phyloP scores from a whole-genome alignment of 2,797 vertebrate genomes.

The Ambastaia sidthimunki region DNA sequence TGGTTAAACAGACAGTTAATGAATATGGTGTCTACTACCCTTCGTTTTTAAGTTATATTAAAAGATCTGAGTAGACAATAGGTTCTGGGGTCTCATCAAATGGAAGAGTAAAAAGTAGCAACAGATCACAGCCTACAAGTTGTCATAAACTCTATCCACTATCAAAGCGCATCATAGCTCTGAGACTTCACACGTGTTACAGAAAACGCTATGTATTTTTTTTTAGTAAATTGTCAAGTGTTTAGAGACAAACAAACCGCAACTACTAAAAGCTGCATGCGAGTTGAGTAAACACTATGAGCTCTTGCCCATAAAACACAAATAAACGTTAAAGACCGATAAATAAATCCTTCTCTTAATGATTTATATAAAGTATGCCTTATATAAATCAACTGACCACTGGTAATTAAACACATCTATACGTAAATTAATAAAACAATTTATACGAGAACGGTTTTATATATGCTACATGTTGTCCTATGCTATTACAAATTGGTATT shows the following conservation, averaged over 20 bases:
- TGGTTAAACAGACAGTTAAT: too few species aligned
- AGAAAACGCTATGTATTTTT: not conserved
- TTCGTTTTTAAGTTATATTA: too few species aligned
- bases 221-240: not conserved
- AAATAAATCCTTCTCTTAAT: too few species aligned
- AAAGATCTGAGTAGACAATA: too few species aligned
- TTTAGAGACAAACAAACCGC: not conserved
- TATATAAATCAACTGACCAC: not conserved
- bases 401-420: not conserved
- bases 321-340: too few species aligned
- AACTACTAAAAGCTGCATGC: not conserved
- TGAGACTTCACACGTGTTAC: not conserved
- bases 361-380: too few species aligned
- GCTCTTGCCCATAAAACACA: slow-evolving; percentile 3
- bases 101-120: too few species aligned
- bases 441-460: not conserved
- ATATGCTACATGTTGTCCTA: not conserved
- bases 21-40: too few species aligned
- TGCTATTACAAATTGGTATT: not conserved
- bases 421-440: not conserved
- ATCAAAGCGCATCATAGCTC: not conserved
- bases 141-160: too few species aligned
- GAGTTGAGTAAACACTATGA: not conserved
- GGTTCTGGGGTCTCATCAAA: too few species aligned
- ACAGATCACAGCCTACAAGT: too few species aligned